A percentile compares a stretch with the other conserved stretches of the same genome.
Evolutionary conservation across 53 echinoderm and acorn worm genomes (phyloP).

Genomic region (Apostichopus leukothele): DNA sequence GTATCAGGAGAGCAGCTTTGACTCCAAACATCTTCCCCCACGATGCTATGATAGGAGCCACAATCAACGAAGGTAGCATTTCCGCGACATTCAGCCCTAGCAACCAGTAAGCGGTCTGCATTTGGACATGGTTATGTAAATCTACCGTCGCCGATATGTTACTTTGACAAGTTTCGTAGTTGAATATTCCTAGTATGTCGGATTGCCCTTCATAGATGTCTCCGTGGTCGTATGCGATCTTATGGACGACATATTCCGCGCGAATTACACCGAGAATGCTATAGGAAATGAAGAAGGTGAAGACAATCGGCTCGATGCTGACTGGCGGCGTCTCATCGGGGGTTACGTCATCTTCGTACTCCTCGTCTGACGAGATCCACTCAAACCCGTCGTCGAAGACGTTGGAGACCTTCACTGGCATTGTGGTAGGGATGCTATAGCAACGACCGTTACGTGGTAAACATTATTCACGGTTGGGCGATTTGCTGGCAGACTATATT

Average conservation of each 20-base stretch:
- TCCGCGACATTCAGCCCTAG: conserved; percentile 53
- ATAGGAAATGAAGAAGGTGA: conserved; percentile 70
- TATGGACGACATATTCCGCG: conserved; percentile 67
- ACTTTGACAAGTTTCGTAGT: background rate
- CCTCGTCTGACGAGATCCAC: conserved; percentile 39
- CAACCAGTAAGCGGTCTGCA: conserved; percentile 63
- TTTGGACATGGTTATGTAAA: conserved; percentile 60
- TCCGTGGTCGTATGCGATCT: conserved; percentile 48
- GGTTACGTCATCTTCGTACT: conserved; percentile 20
- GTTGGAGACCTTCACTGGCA: conserved; percentile 47
- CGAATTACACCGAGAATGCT: conserved; percentile 70
- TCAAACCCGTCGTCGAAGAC: conserved; percentile 41
- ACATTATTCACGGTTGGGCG: too few species aligned
- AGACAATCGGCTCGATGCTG: conserved; percentile 76
- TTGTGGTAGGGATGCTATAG: background rate
- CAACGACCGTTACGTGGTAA: too few species aligned
- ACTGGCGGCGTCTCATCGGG: conserved; percentile 19
- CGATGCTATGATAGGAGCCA: conserved; percentile 62
- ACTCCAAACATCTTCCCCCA: conserved; percentile 71
- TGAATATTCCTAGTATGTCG: conserved; percentile 4
- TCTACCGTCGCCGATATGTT: conserved; percentile 28
- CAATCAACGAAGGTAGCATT: conserved; percentile 62
- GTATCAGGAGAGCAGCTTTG: conserved; percentile 70
- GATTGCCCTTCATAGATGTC: conserved; percentile 36
- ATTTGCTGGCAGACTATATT: too few species aligned